phyloP scores from a whole-genome alignment of 1,140 invertebrate species.

The Proctacanthus coquilletti region DNA sequence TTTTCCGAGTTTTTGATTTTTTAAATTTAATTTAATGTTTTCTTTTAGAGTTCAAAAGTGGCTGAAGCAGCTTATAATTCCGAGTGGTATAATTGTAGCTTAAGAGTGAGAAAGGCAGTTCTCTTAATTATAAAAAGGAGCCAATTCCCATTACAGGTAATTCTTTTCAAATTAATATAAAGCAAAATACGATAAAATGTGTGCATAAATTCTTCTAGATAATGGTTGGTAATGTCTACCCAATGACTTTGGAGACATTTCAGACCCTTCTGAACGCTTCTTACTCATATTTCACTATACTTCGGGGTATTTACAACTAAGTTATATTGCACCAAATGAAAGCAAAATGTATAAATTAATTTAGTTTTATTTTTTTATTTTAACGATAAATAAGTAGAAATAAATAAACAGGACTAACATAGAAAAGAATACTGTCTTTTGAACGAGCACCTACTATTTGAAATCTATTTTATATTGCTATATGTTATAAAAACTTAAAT shows the following conservation, averaged over 20 bases:
- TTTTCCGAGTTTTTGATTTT: background rate
- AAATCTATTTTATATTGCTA: too few relatives aligned
- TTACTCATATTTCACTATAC: constrained; percentile 26
- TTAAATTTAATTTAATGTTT: constrained; percentile 13
- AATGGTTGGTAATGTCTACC: constrained; percentile 23
- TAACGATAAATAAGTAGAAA: too few relatives aligned
- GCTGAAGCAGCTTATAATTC: constrained; percentile 8
- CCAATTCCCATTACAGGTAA: constrained; percentile 19
- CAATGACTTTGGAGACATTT: constrained; percentile 29
- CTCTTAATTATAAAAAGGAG: constrained; percentile 21
- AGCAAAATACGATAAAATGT: background rate
- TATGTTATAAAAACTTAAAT: too few relatives aligned
- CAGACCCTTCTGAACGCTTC: constrained; percentile 25
- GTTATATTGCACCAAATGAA: too few relatives aligned
- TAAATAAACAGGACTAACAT: too few relatives aligned
- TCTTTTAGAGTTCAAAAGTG: constrained; percentile 7
- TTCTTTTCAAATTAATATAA: constrained; percentile 1
- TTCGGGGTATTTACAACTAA: constrained; percentile 23
- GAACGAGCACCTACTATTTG: too few relatives aligned
- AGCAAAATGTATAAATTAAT: too few relatives aligned
- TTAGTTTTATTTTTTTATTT: too few relatives aligned
- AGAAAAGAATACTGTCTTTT: too few relatives aligned
- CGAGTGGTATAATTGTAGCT: constrained; percentile 8
- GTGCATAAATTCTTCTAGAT: constrained; percentile 15
- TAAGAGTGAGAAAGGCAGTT: constrained; percentile 17